Conservation (phyloP, 2,888 invertebrate species). For the Cylindroiulus punctatus region DNA sequence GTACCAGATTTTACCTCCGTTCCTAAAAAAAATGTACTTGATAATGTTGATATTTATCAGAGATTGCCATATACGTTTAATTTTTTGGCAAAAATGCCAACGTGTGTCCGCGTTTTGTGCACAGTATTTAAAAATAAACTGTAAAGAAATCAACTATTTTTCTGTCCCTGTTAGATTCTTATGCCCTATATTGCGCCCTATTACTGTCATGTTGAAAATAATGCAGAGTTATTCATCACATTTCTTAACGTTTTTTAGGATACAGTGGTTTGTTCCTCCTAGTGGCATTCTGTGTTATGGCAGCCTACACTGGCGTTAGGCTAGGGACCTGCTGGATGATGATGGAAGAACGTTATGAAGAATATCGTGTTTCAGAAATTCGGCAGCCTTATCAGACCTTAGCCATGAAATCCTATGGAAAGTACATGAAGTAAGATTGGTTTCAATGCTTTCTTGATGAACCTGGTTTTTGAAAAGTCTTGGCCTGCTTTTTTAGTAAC, state of each 20-base stretch:
- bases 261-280: conserved; percentile 75
- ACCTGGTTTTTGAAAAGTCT: conserved; percentile 58
- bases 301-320: conserved; percentile 75
- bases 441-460: conserved; percentile 38
- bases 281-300: conserved; percentile 71
- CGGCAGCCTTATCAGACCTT: conserved; percentile 78
- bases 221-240: background rate
- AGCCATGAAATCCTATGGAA: conserved; percentile 73
- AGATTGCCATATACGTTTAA: no score
- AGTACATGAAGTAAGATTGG: conserved; percentile 61
- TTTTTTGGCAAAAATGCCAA: no score
- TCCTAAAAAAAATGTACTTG: no score
- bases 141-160: no score
- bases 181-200: no score
- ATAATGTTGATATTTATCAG: no score
- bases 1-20: no score
- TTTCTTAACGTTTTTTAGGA: conserved; percentile 68
- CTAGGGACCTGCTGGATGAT: conserved; percentile 78
- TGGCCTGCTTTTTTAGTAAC: background rate
- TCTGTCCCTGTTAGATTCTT: no score
- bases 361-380: conserved; percentile 68
- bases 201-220: no score
- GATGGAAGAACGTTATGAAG: conserved; percentile 73
- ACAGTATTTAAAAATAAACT: no score
- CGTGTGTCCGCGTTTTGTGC: no score